These are phyloP conservation scores for Epinephelus moara DNA, from an alignment of 2,113 vertebrate genomes.

Conservation along the genomic window DNA sequence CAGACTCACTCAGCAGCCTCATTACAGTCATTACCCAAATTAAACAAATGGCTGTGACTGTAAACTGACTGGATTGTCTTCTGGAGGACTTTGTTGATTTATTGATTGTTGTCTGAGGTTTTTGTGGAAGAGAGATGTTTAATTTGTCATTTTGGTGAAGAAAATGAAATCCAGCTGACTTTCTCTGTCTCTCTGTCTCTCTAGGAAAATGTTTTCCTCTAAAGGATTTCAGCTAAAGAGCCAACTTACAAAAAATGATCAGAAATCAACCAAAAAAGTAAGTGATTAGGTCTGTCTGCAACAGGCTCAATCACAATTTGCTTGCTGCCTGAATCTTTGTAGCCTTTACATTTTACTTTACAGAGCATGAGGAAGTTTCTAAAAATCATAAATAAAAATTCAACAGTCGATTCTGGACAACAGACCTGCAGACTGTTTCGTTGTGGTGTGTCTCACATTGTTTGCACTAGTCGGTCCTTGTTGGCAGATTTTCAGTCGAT, in stretches of 20 bases:
- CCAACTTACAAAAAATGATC: not conserved
- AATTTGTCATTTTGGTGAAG: not conserved
- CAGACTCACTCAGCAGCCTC: conserved; percentile 1
- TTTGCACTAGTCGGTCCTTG: too few species aligned
- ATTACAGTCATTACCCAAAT: conserved; percentile 38
- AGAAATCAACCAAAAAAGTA: not conserved
- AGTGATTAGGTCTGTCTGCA: not conserved
- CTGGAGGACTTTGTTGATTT: not conserved
- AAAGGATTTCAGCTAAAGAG: not conserved
- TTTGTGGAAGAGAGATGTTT: not conserved
- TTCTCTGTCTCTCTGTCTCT: not conserved
- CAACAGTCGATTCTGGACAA: too few species aligned
- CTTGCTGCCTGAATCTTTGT: too few species aligned
- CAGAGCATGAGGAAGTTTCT: too few species aligned
- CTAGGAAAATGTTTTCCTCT: not conserved
- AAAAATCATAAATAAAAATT: too few species aligned
- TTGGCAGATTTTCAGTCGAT: too few species aligned
- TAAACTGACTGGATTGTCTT: conserved; percentile 1
- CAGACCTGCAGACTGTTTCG: too few species aligned
- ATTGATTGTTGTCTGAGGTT: conserved; percentile 22
- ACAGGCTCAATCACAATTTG: too few species aligned
- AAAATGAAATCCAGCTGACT: not conserved
- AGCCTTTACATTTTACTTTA: too few species aligned
- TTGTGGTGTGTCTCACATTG: too few species aligned
- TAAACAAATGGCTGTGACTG: not conserved